Conservation (phyloP, 2,888 invertebrate species). For the Antheraea assamensis region DNA sequence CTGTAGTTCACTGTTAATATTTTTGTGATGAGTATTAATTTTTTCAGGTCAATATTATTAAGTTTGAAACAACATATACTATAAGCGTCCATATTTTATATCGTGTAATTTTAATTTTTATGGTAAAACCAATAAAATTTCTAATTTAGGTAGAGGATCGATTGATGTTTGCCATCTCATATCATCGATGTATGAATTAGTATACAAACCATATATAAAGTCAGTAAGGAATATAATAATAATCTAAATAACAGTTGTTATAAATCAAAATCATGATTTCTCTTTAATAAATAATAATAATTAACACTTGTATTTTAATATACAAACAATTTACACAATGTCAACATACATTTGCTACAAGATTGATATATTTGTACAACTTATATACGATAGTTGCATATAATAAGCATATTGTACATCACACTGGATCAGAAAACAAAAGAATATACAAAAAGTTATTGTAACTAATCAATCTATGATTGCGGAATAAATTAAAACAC, state of each 20-base stretch:
- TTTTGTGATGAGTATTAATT: not conserved
- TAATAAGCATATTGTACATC: not conserved
- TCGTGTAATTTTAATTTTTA: no score
- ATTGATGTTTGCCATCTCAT: not conserved
- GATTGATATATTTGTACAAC: constrained; percentile 2
- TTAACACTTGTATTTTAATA: constrained; percentile 8
- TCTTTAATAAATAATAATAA: constrained; percentile 4
- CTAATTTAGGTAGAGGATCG: no score
- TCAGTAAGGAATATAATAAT: constrained; percentile 11
- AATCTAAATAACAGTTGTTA: constrained; percentile 7
- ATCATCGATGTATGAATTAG: not conserved
- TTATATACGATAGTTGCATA: not conserved
- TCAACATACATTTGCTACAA: constrained; percentile 5
- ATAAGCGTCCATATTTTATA: no score
- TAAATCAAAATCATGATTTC: constrained; percentile 3
- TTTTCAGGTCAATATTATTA: not conserved
- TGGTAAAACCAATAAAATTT: no score
- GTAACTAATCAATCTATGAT: not conserved
- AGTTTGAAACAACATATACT: not conserved
- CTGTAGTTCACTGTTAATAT: not conserved
- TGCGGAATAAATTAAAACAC: not conserved
- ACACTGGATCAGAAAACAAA: not conserved
- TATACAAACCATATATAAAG: not conserved
- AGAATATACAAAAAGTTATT: not conserved
- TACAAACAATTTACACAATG: constrained; percentile 15